Evolutionary conservation across 2,888 invertebrate genomes (phyloP).

Genomic region (Drosophila multiciliata): DNA sequence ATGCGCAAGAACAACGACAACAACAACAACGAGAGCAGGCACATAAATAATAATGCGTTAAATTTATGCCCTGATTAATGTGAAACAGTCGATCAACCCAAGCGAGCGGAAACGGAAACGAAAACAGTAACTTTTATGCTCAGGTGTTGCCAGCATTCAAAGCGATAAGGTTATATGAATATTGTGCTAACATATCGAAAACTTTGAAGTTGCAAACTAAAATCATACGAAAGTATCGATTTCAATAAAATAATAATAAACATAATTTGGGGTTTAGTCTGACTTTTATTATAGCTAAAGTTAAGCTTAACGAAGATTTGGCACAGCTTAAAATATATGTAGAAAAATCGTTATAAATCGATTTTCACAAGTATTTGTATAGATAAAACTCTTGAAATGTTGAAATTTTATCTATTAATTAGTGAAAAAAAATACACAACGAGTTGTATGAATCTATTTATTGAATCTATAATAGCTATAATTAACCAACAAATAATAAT

Average conservation of each 20-base stretch:
- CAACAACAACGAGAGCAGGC: conserved; percentile 41
- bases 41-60: conserved; percentile 81
- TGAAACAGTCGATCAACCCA: conserved; percentile 71
- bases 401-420: neutral
- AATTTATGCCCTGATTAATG: conserved; percentile 79
- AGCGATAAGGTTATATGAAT: conserved; percentile 65
- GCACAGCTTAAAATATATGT: too few relatives aligned
- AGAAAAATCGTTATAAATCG: neutral
- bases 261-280: neutral
- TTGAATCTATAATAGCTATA: neutral
- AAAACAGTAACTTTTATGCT: conserved; percentile 44
- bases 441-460: neutral
- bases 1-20: conserved; percentile 54
- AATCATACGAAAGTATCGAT: neutral
- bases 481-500: too few relatives aligned
- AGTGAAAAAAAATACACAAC: neutral
- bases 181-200: conserved; percentile 26
- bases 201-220: neutral
- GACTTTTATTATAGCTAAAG: neutral
- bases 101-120: conserved; percentile 23
- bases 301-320: neutral
- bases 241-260: neutral
- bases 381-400: neutral
- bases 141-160: conserved; percentile 63
- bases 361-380: neutral